phyloP scores from a whole-genome alignment of 2,888 invertebrate genomes.

The Athalia circularis region DNA sequence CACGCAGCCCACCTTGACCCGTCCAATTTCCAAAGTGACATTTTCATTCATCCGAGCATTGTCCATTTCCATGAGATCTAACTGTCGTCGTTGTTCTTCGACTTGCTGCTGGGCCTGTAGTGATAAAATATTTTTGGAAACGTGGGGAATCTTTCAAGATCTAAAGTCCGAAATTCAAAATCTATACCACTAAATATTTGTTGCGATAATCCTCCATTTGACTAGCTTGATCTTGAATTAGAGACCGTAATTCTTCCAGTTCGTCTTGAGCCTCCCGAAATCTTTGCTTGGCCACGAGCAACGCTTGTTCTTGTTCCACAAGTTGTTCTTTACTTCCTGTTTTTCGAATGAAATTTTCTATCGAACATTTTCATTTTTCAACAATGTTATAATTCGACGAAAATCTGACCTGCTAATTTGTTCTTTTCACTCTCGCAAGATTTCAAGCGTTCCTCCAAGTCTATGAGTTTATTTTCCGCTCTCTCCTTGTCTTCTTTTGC shows the following conservation, averaged over 20 bases:
- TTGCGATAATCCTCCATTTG: constrained; percentile 83
- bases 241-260: constrained; percentile 76
- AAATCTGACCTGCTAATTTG: constrained; percentile 63
- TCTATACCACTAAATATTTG: constrained; percentile 74
- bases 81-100: constrained; percentile 82
- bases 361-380: background rate
- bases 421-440: constrained; percentile 71
- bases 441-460: constrained; percentile 76
- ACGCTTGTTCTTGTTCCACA: constrained; percentile 78
- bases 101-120: constrained; percentile 81
- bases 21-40: constrained; percentile 82
- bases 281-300: constrained; percentile 76
- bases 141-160: constrained; percentile 57
- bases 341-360: background rate
- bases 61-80: constrained; percentile 84
- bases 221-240: constrained; percentile 81
- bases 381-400: background rate
- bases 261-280: constrained; percentile 79
- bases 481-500: constrained; percentile 75
- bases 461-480: constrained; percentile 78
- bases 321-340: constrained; percentile 79
- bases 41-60: constrained; percentile 83
- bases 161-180: background rate
- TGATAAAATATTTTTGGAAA: background rate
- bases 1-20: constrained; percentile 76